Conservation (phyloP, 2,797 vertebrate genomes). For the Erethizon dorsatum region DNA sequence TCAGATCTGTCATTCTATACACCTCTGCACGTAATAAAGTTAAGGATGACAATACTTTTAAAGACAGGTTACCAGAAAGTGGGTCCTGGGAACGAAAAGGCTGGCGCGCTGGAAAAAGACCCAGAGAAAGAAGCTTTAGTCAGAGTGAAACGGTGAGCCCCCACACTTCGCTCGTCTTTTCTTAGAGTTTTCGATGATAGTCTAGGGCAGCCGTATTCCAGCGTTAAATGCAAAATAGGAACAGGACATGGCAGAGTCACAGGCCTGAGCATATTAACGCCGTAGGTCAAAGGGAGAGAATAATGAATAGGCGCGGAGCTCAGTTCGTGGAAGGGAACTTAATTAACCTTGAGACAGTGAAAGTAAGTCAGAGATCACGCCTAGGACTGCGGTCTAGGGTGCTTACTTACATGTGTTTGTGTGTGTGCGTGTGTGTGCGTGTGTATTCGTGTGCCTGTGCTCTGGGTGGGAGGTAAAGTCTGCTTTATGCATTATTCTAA, state of each 20-base stretch:
- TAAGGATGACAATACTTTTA: not conserved
- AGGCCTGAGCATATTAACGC: slow-evolving; percentile 81
- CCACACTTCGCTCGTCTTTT: not conserved
- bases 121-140: slow-evolving; percentile 3
- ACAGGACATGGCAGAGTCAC: slow-evolving; percentile 71
- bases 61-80: slow-evolving; percentile 24
- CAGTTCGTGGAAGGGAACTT: slow-evolving; percentile 77
- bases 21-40: slow-evolving; percentile 26
- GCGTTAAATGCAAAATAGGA: slow-evolving; percentile 80
- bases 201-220: slow-evolving; percentile 69
- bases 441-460: not conserved
- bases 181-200: slow-evolving; percentile 70
- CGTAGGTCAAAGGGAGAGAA: slow-evolving; percentile 80
- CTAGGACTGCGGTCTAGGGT: slow-evolving; percentile 8
- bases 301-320: slow-evolving; percentile 79
- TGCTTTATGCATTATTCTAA: slow-evolving; percentile 20
- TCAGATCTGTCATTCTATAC: not conserved
- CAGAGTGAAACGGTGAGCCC: not conserved
- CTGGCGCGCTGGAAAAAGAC: not conserved
- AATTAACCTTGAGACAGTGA: slow-evolving; percentile 78
- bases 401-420: not conserved
- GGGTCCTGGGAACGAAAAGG: not conserved
- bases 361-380: slow-evolving; percentile 77
- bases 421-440: not conserved
- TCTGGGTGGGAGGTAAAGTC: not conserved